Base-by-base conservation (phyloP, 2,797 vertebrate species). In the Champsocephalus esox region DNA sequence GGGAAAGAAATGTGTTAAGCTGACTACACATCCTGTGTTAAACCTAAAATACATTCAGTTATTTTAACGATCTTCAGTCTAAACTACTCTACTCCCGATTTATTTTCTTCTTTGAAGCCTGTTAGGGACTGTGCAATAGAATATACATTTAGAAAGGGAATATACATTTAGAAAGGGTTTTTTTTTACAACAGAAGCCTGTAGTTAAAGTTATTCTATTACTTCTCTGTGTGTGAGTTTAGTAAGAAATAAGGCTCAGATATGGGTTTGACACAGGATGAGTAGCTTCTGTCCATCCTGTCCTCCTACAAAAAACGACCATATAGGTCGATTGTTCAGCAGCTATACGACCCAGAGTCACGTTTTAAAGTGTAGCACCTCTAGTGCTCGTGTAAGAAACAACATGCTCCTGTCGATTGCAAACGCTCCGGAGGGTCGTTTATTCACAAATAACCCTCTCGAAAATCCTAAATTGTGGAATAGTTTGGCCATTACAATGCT, bases 151-250 rank as follows among this genome's bases (percentile, higher is more conserved):
- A 7, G 44, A 68, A 44, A 10, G 12, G 16, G 34, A 3, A 62
- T 7, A 38, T 9, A 38, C 34, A 8, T 38, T 38, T 9, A 7
- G 44, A 68, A 44, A 10, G 12, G 16, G 12, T 5, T 24, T 49
- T 24, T 60, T 67, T 21, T 44, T 48, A 24, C 44, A 57, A 24
- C 44, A 60, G 54, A 75, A 34, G 44, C 51, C 62, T 71, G 1
- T 52, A 48, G 71, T 58, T 69, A 16, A 77, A 82, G 19, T n/a
- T 58, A 73, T 77, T 70, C 77, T 65, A 55, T 45, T n/a, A 52
- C 63, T 13, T 65, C 16, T 12, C 8, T 65, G 28, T 51, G 7
- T 12, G 1, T 70, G 54, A 24, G 44, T 65, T 38, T 9, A 9
- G 7, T 38, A 38, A 54, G 51, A 28, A 24, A 32, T 52, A 38